Conservation (phyloP, 2,797 vertebrate genomes). For the Anas georgica region DNA sequence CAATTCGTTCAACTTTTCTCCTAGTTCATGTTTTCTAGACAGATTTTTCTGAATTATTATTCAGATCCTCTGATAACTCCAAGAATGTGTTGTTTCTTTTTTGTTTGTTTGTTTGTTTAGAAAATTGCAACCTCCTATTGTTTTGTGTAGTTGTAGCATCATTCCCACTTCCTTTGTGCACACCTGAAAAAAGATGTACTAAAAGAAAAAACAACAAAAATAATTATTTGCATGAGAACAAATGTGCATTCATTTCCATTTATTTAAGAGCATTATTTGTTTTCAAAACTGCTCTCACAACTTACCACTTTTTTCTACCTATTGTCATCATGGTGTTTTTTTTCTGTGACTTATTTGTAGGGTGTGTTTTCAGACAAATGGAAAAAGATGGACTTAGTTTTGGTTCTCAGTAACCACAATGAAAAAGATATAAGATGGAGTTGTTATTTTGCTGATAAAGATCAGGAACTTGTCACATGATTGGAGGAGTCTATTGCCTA, state of each 20-base stretch:
- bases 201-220: not conserved
- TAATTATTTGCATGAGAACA: no score
- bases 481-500: not conserved
- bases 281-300: not conserved
- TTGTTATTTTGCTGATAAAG: not conserved
- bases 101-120: not conserved
- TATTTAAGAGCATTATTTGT: not conserved
- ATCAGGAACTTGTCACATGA: fast-evolving
- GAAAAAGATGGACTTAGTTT: not conserved
- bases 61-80: not conserved
- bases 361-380: not conserved
- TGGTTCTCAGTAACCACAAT: not conserved
- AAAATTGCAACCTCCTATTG: not conserved
- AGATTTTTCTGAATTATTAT: not conserved
- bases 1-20: not conserved
- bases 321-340: not conserved
- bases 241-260: no score
- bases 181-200: not conserved
- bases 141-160: not conserved
- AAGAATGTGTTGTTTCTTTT: not conserved
- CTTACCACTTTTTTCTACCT: not conserved
- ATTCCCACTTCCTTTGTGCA: not conserved
- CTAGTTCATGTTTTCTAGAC: not conserved
- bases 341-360: not conserved
- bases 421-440: not conserved